phyloP scores from a whole-genome alignment of 2,888 invertebrate species.

The Octonoba sinensis region DNA sequence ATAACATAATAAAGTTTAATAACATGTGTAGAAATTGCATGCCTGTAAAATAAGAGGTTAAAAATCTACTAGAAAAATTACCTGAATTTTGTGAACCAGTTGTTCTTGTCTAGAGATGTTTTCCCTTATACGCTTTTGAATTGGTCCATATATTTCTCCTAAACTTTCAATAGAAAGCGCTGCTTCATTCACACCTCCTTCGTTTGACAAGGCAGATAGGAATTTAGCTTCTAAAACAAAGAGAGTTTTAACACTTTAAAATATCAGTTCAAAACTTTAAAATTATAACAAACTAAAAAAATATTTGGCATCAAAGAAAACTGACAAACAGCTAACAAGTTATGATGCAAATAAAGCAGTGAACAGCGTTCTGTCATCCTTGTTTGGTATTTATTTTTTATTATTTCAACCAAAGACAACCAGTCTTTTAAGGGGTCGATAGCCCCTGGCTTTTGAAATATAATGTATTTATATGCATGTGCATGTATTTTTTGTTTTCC shows the following conservation, averaged over 20 bases:
- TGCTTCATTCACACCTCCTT: conserved; percentile 85
- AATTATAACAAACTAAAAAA: neutral
- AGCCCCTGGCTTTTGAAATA: too few species aligned
- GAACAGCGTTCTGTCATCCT: neutral
- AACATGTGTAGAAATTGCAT: neutral
- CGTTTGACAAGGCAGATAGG: conserved; percentile 80
- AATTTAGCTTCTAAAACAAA: conserved; percentile 77
- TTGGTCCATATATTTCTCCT: conserved; percentile 81
- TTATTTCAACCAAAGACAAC: too few species aligned
- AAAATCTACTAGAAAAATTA: conserved; percentile 67
- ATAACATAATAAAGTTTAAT: too few species aligned
- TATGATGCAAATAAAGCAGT: neutral
- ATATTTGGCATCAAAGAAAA: neutral
- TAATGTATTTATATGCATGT: too few species aligned
- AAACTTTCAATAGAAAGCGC: conserved; percentile 80
- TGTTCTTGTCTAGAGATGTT: conserved; percentile 81
- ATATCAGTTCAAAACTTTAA: neutral
- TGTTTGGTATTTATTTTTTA: too few species aligned
- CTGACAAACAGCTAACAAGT: neutral
- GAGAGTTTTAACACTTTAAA: conserved; percentile 5
- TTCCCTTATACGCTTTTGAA: conserved; percentile 81
- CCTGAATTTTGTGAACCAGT: conserved; percentile 80
- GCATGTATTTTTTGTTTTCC: too few species aligned
- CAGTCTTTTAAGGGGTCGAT: too few species aligned
- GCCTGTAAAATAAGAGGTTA: neutral